Evolutionary conservation across 2,888 invertebrate species (phyloP), one percentile per base, ranked within the genome.

Genomic region (Colletes collaris): DNA sequence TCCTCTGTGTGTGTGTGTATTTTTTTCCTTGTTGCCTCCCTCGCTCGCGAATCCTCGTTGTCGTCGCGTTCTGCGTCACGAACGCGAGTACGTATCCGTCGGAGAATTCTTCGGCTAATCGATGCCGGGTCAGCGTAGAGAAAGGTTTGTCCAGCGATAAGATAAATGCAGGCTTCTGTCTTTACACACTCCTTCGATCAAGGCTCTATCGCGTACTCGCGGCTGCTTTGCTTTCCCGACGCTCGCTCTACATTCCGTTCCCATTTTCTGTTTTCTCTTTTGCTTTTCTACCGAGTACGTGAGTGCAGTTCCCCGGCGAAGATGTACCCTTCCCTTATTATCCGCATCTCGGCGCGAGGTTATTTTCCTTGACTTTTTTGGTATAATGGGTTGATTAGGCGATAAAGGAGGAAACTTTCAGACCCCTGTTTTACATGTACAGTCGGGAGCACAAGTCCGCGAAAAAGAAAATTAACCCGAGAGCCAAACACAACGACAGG

Each of bases 1-100:
- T 53, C 60, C 27, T 27, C 1, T 27, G 27, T 27, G 27, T 27
- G 27, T 27, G 27, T 27, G 27, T 27, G 62, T 55, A 55, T 46
- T 49, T 65, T 55, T 76, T 69, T 68, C 35, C 52, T 49, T 52
- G 16, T 52, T 59, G 60, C 46, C 64, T 64, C 44, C 35, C 11
- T 40, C 44, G 10, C 27, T 35, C 44, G 62, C 16, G 66, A 67
- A 66, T 49, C 60, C 76, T 76, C 72, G 76, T 73, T 80, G 64
- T 80, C 69, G 72, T 66, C 60, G 72, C 71, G 68, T 72, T 68
- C 49, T 58, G 68, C 52, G 58, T 59, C 19, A 64, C 46, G 55
- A 60, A 46, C 56, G 50, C 27, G 70, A 27, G 27, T 27, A 27
- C 27, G 71, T 44, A 16, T 27, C 58, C 37, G 6, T 37, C 16